Conservation (phyloP, 2,113 vertebrate species). For the Gymnobelideus leadbeateri region DNA sequence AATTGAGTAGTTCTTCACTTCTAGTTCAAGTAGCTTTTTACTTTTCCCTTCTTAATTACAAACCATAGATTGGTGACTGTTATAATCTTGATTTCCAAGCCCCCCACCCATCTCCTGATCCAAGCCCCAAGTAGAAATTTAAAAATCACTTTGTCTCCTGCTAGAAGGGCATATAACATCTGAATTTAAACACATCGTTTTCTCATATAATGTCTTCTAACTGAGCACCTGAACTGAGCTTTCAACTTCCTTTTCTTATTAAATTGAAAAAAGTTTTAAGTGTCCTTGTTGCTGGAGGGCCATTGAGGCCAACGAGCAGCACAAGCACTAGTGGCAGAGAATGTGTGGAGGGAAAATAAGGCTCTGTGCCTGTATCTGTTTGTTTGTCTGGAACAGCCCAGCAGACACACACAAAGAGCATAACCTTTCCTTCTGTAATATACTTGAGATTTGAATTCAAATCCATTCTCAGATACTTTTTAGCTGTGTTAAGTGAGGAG, state of each 20-base stretch:
- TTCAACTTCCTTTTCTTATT: background rate
- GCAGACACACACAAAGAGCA: background rate
- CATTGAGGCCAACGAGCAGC: constrained; percentile 33
- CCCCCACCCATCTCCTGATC: background rate
- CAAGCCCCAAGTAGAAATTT: background rate
- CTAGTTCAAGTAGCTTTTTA: constrained; percentile 17
- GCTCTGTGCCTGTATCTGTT: background rate
- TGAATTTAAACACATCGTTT: background rate
- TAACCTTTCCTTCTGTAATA: background rate
- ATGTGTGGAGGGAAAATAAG: background rate
- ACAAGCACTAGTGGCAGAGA: constrained; percentile 41
- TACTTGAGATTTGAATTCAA: background rate
- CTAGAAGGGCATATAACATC: background rate
- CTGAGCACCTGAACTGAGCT: background rate
- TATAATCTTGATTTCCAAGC: background rate
- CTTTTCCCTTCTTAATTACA: constrained; percentile 23
- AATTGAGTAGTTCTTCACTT: constrained; percentile 38
- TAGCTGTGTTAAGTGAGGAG: background rate
- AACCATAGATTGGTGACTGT: background rate
- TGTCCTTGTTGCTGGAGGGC: constrained; percentile 38
- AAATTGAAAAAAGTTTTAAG: constrained; percentile 1
- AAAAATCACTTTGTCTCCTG: background rate
- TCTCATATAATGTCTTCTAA: background rate
- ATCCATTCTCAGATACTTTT: background rate
- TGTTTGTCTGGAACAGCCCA: background rate